Conservation (phyloP, 1,140 invertebrate species). For the Helicoverpa armigera region DNA sequence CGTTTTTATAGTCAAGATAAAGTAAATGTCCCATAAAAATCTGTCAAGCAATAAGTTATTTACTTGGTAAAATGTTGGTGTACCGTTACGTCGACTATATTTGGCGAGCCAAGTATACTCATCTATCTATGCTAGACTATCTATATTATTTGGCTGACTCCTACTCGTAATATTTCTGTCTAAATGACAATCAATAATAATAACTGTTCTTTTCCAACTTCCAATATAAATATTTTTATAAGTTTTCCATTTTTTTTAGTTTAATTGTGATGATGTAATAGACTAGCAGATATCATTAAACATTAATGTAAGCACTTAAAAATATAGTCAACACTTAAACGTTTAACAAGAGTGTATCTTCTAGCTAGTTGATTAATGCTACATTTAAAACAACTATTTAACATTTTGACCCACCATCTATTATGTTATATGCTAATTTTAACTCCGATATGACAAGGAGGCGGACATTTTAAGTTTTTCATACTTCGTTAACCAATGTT, state of each 20-base stretch:
- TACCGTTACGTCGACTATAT: background rate
- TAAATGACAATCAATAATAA: too few species aligned
- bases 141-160: too few species aligned
- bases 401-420: slow-evolving; percentile 44
- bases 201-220: too few species aligned
- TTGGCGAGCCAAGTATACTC: too few species aligned
- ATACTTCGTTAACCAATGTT: background rate
- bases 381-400: slow-evolving; percentile 33
- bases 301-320: background rate
- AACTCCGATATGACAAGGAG: slow-evolving; percentile 44
- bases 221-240: too few species aligned
- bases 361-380: slow-evolving; percentile 11
- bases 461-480: slow-evolving; percentile 12
- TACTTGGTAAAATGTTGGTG: background rate
- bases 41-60: background rate
- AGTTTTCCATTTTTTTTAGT: too few species aligned
- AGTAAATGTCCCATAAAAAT: background rate
- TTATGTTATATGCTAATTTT: slow-evolving; percentile 52
- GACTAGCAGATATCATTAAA: too few species aligned
- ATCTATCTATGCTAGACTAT: too few species aligned
- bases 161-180: too few species aligned
- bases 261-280: too few species aligned
- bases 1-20: slow-evolving; percentile 26
- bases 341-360: slow-evolving; percentile 4
- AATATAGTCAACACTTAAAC: background rate